Conservation (phyloP, 1,140 invertebrate genomes). For the Nasonia longicornis region DNA sequence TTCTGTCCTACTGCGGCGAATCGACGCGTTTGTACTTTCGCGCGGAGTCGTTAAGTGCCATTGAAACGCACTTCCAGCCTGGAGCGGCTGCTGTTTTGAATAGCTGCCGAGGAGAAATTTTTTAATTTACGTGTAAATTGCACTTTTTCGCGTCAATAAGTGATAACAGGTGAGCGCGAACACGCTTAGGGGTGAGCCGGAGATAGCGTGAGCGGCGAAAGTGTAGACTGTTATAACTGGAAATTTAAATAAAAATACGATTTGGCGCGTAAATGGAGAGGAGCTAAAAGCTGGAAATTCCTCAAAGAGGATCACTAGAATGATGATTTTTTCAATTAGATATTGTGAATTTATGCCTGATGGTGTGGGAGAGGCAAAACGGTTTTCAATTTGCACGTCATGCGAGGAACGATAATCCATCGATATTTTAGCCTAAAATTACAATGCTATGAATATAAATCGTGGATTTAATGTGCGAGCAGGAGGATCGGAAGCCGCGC, state of each 20-base stretch:
- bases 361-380: neutral
- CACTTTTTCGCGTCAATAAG: neutral
- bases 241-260: too few relatives aligned
- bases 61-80: neutral
- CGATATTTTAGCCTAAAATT: neutral
- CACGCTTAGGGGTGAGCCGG: too few relatives aligned
- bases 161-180: neutral
- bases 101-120: neutral
- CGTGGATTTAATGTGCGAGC: neutral
- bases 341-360: too few relatives aligned
- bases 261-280: too few relatives aligned
- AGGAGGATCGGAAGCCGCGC: neutral
- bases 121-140: conserved; percentile 15
- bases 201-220: neutral
- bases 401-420: neutral
- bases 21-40: neutral
- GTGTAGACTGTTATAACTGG: neutral
- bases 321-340: too few relatives aligned
- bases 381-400: neutral
- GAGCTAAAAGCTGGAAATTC: too few relatives aligned
- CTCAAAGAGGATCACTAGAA: too few relatives aligned
- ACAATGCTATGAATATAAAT: neutral
- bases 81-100: neutral
- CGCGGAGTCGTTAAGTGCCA: conserved; percentile 1
- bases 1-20: neutral